Base-by-base conservation (phyloP, 2,888 invertebrate genomes). In the Crematogaster levior region DNA sequence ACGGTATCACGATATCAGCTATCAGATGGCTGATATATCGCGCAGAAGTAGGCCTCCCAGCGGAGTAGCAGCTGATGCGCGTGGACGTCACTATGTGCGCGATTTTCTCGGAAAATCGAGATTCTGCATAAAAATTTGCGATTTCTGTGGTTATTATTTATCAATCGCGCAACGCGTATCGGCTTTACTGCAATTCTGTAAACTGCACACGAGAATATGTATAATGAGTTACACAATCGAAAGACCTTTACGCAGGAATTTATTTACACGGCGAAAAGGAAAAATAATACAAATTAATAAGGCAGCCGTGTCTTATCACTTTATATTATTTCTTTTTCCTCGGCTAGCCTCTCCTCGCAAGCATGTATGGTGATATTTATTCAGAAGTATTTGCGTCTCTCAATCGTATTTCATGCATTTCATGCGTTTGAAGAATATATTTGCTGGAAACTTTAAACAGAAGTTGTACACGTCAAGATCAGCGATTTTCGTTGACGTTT, bases 221-320 rank as follows among this genome's bases (percentile, higher is more conserved):
- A 53, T n/a, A 43, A 30, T 24, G 12, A n/a, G 7, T 70, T 79
- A 79, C 43, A 51, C 37, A 53, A 74, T 10, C 1, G 6, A 66
- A 66, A 79, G 43, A 79, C 43, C 30, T 77, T 66, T 77, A 24
- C 27, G 18, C 51, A 58, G 21, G 18, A 79, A 79, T 46, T 56
- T 70, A 34, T 70, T 3, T 46, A 34, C 34, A 9, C 18, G 21
- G n/a, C 12, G 7, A 58, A 1, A 3, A 37, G 15, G 1, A 4
- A 27, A 65, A 40, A 40, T 63, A 37, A 40, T 63, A 24, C 34
- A 63, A 63, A 63, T 40, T 63, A 40, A 40, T 63, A 24, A 24
- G 24, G 53, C 15, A 21, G 34, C 51, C n/a, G 2, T 7, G 5
- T 7, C n/a, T n/a, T 74, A 51, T 65, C 40, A 75, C 65, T 75